Base-by-base conservation (phyloP, 2,113 vertebrate genomes). In the Corydoras maculifer region DNA sequence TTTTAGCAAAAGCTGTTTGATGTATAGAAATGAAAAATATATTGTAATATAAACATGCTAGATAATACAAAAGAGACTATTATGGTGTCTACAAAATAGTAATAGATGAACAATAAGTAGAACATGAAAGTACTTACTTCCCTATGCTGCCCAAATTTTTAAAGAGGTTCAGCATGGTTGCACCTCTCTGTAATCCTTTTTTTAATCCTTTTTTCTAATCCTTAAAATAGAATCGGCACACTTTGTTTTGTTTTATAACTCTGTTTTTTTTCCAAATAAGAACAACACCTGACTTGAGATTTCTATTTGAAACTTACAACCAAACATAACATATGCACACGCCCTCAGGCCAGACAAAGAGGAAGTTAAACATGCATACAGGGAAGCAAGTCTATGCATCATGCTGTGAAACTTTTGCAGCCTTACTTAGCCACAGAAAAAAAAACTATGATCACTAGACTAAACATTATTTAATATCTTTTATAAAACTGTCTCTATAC, bases 101-200 rank as follows among this genome's bases (percentile, higher is more conserved):
- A 43, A 43, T 43, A 43, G 35, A 8, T 43, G 35, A 43, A 43
- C 35, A 43, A 43, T 43, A 43, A 43, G 35, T 43, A 58, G 18
- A 58, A 72, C 25, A 69, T 51, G 65, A 68, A 67, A 76, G 67
- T 71, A 79, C 80, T 82, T 79, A 79, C 77, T 79, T 79, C 77
- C 77, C 77, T 58, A 75, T 70, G 62, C 63, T 75, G 68, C 87
- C 80, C 29, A 90, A 59, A 76, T 87, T 86, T 80, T 87, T 90
- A 66, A 91, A 77, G 78, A 88, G 82, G 81, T 83, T 88, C 11
- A 88, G 85, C 90, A 91, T 91, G 61, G 65, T 85, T 74, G 69
- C 63, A 77, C 25, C 51, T 61, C 43, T 69, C 66, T 62, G 15
- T 11, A 32, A 31, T 66, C 63, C 58, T 58, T 66, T 68, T 62